These are phyloP conservation scores for Cryptoprocta ferox DNA, from an alignment of 2,797 vertebrate species.

Conservation along the genomic window DNA sequence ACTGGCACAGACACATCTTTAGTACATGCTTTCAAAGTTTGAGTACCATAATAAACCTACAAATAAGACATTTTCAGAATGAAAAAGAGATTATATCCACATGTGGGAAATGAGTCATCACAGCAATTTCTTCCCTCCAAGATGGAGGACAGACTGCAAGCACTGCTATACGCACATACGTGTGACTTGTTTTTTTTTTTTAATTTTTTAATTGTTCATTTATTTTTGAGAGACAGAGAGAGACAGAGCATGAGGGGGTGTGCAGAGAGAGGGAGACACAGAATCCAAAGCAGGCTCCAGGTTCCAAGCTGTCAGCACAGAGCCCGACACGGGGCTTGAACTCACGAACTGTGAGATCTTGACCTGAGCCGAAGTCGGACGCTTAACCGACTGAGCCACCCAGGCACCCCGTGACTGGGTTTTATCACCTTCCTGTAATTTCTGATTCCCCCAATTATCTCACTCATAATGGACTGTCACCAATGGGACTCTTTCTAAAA, in stretches of 20 bases:
- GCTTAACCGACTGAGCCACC: no score
- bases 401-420: no score
- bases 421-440: neutral
- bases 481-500: neutral
- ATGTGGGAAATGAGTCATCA: neutral
- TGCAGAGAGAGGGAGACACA: no score
- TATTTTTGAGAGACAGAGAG: no score
- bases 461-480: neutral
- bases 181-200: no score
- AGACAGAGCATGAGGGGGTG: no score
- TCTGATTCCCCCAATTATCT: neutral
- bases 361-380: no score
- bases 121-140: neutral
- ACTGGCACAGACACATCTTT: neutral
- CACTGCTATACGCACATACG: fast-evolving
- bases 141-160: fast-evolving
- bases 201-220: no score
- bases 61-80: neutral
- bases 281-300: no score
- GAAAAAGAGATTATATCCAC: neutral
- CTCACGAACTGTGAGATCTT: no score
- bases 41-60: neutral
- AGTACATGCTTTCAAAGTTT: neutral
- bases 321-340: no score
- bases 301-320: no score